Evolutionary conservation across 2,797 vertebrate species (phyloP).

Genomic region (Spinus pinus): DNA sequence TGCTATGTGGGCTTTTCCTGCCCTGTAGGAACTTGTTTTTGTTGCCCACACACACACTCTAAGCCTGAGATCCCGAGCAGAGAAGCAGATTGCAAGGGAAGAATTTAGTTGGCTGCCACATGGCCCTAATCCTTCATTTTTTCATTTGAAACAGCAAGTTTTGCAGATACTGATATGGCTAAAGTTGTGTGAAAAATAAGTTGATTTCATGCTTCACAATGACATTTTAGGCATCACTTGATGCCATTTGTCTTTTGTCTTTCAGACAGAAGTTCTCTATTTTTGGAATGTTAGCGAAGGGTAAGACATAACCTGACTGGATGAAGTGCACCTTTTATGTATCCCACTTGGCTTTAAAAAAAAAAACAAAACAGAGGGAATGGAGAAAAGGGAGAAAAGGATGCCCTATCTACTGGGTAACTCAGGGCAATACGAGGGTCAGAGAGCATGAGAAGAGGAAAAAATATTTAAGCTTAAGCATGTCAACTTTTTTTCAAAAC

Average conservation of each 20-base stretch:
- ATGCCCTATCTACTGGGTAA: not conserved
- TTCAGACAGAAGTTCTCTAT: not conserved
- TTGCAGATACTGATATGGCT: not conserved
- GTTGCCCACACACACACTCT: not conserved
- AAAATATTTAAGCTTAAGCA: not conserved
- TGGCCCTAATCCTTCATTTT: not conserved
- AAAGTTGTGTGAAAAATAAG: not conserved
- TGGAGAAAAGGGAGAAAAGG: not conserved
- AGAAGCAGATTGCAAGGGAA: slow-evolving; percentile 31
- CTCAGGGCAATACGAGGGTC: not conserved
- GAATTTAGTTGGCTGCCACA: slow-evolving; percentile 35
- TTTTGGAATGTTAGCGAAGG: slow-evolving; percentile 4
- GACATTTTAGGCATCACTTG: slow-evolving; percentile 10
- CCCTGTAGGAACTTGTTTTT: not conserved
- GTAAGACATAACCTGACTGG: not conserved
- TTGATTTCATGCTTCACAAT: slow-evolving; percentile 26
- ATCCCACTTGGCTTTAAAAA: not conserved
- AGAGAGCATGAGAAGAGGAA: not conserved
- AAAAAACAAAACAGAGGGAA: not conserved
- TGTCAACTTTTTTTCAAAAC: not conserved
- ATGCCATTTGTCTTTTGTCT: slow-evolving; percentile 17
- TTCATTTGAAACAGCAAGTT: not conserved
- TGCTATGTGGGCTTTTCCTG: not conserved
- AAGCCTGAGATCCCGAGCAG: not conserved
- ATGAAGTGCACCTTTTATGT: not conserved